phyloP scores from a whole-genome alignment of 2,797 vertebrate genomes.

The Melopsittacus undulatus region DNA sequence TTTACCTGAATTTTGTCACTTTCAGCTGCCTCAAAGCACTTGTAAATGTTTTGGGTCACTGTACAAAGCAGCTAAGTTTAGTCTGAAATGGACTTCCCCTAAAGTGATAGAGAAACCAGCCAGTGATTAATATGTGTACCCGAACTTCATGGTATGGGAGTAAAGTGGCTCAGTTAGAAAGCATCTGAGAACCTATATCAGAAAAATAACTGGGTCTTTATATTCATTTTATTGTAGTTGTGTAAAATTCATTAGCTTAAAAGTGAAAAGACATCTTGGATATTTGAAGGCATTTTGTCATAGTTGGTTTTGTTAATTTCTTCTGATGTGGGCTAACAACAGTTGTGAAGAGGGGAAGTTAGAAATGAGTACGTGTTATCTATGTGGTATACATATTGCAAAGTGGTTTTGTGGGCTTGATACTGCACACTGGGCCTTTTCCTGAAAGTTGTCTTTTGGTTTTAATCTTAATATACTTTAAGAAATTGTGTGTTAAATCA shows the following conservation, averaged over 20 bases:
- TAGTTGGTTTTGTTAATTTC: background rate
- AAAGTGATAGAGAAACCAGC: background rate
- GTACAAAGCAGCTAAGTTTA: background rate
- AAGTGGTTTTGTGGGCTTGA: background rate
- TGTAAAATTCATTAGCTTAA: background rate
- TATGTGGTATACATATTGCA: background rate
- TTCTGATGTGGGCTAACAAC: background rate
- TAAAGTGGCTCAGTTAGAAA: background rate
- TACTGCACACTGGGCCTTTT: background rate
- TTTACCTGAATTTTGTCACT: background rate
- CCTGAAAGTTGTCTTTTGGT: background rate
- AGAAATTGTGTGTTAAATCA: background rate
- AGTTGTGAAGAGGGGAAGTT: background rate
- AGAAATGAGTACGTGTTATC: background rate
- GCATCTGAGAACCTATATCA: background rate
- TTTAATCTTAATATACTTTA: background rate
- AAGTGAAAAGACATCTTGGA: background rate
- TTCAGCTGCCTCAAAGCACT: background rate
- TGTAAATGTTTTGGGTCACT: background rate
- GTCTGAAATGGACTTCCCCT: background rate
- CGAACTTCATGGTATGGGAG: background rate
- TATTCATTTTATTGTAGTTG: background rate
- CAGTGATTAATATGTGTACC: background rate
- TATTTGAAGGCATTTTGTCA: background rate
- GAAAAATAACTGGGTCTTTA: background rate